phyloP scores from a whole-genome alignment of 2,888 invertebrate genomes.

The Cheilosia pagana region DNA sequence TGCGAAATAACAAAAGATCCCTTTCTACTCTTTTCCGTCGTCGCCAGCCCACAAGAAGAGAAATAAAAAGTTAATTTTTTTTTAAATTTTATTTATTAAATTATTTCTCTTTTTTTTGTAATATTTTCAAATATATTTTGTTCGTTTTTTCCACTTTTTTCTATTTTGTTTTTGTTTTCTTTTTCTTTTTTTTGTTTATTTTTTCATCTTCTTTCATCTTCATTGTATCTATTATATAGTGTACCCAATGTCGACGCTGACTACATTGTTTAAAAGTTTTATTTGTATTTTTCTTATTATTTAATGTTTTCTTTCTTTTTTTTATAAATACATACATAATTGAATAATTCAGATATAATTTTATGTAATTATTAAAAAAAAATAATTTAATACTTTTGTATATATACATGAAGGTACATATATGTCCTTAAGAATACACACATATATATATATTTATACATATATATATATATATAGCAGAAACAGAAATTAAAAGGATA shows the following conservation, averaged over 20 bases:
- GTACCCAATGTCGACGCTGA: slow-evolving; percentile 71
- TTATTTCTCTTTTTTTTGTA: slow-evolving; percentile 66
- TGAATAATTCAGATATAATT: slow-evolving; percentile 80
- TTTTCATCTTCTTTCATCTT: slow-evolving; percentile 55
- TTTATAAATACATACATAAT: slow-evolving; percentile 70
- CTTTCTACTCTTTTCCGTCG: no score
- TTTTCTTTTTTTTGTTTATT: slow-evolving; percentile 60
- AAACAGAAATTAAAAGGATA: slow-evolving; percentile 38
- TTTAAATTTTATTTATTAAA: slow-evolving; percentile 68
- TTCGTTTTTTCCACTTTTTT: slow-evolving; percentile 38
- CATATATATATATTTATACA: slow-evolving; percentile 70
- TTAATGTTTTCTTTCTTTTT: slow-evolving; percentile 56
- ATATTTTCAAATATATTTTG: slow-evolving; percentile 71
- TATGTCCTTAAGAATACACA: slow-evolving; percentile 57
- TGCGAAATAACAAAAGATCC: no score
- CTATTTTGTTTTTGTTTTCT: slow-evolving; percentile 17
- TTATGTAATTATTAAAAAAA: slow-evolving; percentile 77
- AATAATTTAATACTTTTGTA: slow-evolving; percentile 75
- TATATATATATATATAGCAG: slow-evolving; percentile 58
- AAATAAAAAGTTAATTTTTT: slow-evolving; percentile 15
- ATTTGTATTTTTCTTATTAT: slow-evolving; percentile 53
- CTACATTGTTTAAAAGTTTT: slow-evolving; percentile 63
- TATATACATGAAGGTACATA: slow-evolving; percentile 68
- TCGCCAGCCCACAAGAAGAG: no score
- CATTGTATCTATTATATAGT: slow-evolving; percentile 67